Evolutionary conservation across 1,140 invertebrate genomes (phyloP), one percentile per base, ranked within the genome.

Genomic region (Holotrichia oblita): DNA sequence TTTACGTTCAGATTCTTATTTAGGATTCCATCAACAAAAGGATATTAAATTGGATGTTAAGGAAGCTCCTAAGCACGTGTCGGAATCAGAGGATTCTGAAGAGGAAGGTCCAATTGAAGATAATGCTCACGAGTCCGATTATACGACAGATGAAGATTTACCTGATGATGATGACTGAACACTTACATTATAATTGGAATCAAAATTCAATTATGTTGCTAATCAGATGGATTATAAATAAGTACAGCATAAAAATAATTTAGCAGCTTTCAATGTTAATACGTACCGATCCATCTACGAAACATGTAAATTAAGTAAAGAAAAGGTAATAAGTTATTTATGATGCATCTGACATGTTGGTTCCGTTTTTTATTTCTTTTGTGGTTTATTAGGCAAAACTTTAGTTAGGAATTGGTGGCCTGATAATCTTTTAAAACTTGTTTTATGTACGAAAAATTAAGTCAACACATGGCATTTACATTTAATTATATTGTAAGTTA

Each of bases 41-140:
- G 96, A 98, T 86, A 93, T 98, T 83, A 98, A 98, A 93, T 88
- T 99, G 87, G 97, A 99, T 87, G 97, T 99, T 40, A 96, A 98
- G 87, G 96, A 98, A 89, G 97, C 96, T 14, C 94, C 96, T 80
- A 94, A 94, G 83, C 90, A 97, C 82, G 94, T 94, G 44, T 93
- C 93, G 44, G 95, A 97, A 84, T 96, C 98, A 90, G 96, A 95
- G 73, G 96, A 98, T 84, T 96, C 97, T 78, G 97, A 98, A 85
- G 94, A 96, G 76, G 96, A 97, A 48, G 92, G 92, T 77, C 93
- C 94, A 80, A 90, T 92, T 17, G 90, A 93, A 79, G 90, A 91
- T 79, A 90, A 91, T 79, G 90, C 89, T 80, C 90, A 92, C 85
- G 90, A 92, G 87, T 93, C 92, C 81, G 92, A 93, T 83, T 93